Percentiles rank a stretch among this genome's conserved stretches.
Conservation (phyloP, 2,888 invertebrate species). For the Pyrrhosoma nymphula region DNA sequence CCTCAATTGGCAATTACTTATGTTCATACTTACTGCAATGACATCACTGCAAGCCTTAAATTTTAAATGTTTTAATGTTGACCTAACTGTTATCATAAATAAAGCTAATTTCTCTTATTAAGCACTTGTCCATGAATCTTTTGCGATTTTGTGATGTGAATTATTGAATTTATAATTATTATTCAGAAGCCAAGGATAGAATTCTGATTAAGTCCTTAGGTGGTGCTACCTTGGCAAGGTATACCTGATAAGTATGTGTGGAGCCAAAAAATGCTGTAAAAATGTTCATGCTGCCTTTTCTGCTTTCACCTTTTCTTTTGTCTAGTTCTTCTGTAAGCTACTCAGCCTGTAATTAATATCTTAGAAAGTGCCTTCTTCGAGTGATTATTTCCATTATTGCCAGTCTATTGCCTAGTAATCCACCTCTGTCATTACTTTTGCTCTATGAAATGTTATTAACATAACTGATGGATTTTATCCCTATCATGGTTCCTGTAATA, state of each 20-base stretch:
- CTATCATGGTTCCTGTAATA: slow-evolving; percentile 1
- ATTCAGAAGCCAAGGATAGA: too few relatives aligned
- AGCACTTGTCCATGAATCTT: too few relatives aligned
- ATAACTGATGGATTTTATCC: slow-evolving; percentile 1
- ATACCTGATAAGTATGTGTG: background rate
- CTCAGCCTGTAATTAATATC: slow-evolving; percentile 18
- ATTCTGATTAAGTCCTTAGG: background rate
- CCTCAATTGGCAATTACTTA: too few relatives aligned
- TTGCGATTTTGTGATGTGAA: too few relatives aligned
- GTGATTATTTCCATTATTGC: background rate
- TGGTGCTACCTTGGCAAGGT: background rate
- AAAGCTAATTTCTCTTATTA: too few relatives aligned
- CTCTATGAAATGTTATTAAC: slow-evolving; percentile 30
- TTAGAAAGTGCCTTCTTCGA: slow-evolving; percentile 20
- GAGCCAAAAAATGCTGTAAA: background rate
- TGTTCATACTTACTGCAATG: too few relatives aligned
- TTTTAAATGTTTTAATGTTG: background rate
- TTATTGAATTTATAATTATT: too few relatives aligned
- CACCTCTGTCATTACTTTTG: slow-evolving; percentile 4
- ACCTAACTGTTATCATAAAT: too few relatives aligned
- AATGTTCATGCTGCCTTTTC: slow-evolving; percentile 29
- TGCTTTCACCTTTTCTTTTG: background rate
- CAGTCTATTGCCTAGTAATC: background rate
- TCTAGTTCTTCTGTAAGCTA: slow-evolving; percentile 30
- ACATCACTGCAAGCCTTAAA: too few relatives aligned